These are phyloP conservation scores for Phengaris arion DNA, from an alignment of 2,888 invertebrate species.

Conservation along the genomic window DNA sequence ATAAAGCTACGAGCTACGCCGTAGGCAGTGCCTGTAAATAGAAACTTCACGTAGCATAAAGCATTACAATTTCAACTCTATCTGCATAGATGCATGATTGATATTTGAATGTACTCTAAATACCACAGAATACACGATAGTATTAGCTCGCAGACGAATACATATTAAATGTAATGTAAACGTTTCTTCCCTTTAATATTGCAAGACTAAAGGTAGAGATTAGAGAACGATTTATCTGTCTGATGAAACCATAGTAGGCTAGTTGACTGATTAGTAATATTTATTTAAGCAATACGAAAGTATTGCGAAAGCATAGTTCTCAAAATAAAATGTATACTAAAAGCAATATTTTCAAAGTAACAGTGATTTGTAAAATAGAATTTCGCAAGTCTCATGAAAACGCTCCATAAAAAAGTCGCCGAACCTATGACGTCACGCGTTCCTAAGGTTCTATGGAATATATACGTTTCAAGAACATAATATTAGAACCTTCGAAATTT, in stretches of 20 bases:
- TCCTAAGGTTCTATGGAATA: no score
- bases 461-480: no score
- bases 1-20: constrained; percentile 58
- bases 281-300: no score
- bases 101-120: neutral
- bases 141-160: constrained; percentile 13
- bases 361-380: no score
- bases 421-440: no score
- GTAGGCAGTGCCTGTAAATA: constrained; percentile 39
- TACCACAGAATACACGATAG: neutral
- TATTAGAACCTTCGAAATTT: no score
- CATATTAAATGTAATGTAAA: constrained; percentile 1
- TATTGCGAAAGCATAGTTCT: no score
- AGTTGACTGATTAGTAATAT: no score
- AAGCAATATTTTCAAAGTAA: no score
- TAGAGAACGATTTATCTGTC: constrained; percentile 9
- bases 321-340: no score
- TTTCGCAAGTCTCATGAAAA: no score
- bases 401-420: no score
- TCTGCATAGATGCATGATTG: neutral
- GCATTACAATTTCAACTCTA: constrained; percentile 9
- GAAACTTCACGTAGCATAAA: neutral
- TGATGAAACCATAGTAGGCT: neutral
- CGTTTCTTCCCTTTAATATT: constrained; percentile 10
- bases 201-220: neutral